Percentiles rank a stretch among this genome's conserved stretches.
Evolutionary conservation across 1,140 invertebrate species (phyloP).

Genomic region (Tyrophagus putrescentiae): DNA sequence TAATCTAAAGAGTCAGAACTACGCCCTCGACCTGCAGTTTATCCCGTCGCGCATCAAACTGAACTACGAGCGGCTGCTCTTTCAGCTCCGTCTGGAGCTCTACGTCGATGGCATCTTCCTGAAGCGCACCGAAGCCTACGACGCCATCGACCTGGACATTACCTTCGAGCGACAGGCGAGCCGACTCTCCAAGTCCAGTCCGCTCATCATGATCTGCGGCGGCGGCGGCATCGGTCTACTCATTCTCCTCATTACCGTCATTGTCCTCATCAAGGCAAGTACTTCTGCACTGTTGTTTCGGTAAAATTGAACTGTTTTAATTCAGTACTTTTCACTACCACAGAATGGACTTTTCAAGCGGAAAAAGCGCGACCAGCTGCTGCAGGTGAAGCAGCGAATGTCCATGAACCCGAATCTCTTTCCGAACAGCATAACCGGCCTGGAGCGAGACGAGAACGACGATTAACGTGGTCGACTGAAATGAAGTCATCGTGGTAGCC

Average conservation of each 20-base stretch:
- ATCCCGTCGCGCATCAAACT: not conserved
- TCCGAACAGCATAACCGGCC: not conserved
- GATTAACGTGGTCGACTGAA: too few species aligned
- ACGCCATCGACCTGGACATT: not conserved
- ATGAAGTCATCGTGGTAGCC: too few species aligned
- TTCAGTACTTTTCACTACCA: not conserved
- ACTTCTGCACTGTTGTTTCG: not conserved
- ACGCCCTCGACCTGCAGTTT: not conserved
- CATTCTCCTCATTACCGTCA: not conserved
- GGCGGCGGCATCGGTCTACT: not conserved
- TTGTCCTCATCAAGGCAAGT: constrained; percentile 3
- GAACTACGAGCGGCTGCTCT: not conserved
- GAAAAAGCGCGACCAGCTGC: constrained; percentile 2
- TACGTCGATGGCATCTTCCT: too few species aligned
- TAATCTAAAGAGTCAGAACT: not conserved
- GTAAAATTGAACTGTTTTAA: not conserved
- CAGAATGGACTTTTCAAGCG: constrained; percentile 13
- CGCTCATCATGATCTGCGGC: not conserved
- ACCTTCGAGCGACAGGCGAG: not conserved
- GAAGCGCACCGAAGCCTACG: not conserved
- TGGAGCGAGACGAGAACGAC: too few species aligned
- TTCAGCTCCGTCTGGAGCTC: too few species aligned
- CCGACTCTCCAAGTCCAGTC: not conserved
- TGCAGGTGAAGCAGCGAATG: not conserved
- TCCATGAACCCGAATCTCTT: constrained; percentile 7